These are phyloP conservation scores for Panulirus ornatus DNA, from an alignment of 1,140 invertebrate species.

Conservation along the genomic window DNA sequence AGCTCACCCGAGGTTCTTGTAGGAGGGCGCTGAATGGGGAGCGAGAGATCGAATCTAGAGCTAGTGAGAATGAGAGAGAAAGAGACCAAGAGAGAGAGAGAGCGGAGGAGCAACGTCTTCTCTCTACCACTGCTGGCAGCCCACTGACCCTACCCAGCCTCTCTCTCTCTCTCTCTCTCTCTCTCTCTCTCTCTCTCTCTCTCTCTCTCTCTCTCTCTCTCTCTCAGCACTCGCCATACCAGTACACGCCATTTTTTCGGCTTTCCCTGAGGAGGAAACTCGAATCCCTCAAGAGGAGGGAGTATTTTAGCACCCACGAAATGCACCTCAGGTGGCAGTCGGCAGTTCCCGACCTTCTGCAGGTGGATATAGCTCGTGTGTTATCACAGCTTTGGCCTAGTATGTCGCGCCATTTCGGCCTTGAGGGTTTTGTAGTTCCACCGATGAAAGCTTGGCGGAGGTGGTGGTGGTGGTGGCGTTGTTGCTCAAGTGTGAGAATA, in stretches of 20 bases:
- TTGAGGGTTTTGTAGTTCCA: constrained; percentile 37
- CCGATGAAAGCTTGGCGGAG: constrained; percentile 25
- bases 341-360: not conserved
- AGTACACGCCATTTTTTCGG: not conserved
- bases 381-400: constrained; percentile 19
- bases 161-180: too few relatives aligned
- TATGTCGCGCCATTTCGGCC: constrained; percentile 23
- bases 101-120: not conserved
- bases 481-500: constrained; percentile 17
- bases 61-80: not conserved
- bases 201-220: too few relatives aligned
- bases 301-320: constrained; percentile 9
- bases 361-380: not conserved
- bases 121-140: constrained; percentile 28
- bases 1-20: not conserved
- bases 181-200: too few relatives aligned
- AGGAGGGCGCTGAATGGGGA: not conserved
- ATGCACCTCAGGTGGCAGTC: not conserved
- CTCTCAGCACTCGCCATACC: not conserved
- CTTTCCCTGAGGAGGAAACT: not conserved
- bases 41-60: too few relatives aligned
- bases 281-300: not conserved
- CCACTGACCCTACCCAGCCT: constrained; percentile 17
- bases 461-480: too few relatives aligned
- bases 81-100: constrained; percentile 1